phyloP scores from a whole-genome alignment of 2,888 invertebrate species.

The Folsomia manolachei region DNA sequence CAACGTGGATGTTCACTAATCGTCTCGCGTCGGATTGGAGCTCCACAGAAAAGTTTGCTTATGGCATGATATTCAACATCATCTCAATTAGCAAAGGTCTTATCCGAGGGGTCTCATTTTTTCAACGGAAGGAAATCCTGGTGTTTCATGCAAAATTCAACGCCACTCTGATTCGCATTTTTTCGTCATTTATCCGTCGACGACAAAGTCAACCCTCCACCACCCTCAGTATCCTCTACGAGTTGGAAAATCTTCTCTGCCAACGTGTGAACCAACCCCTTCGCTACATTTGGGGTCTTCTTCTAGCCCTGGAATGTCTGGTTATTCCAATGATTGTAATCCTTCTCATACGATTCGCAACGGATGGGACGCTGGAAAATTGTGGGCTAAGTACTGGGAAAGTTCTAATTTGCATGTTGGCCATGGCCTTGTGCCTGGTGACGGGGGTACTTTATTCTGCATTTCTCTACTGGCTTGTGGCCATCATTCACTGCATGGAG shows the following conservation, averaged over 20 bases:
- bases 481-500: background rate
- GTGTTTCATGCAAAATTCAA: background rate
- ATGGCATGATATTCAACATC: constrained; percentile 4
- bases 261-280: background rate
- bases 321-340: background rate
- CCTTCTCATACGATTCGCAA: background rate
- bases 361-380: background rate
- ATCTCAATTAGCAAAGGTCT: background rate
- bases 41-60: constrained; percentile 5
- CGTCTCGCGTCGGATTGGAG: background rate
- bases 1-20: background rate
- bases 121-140: background rate
- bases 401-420: background rate
- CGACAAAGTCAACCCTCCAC: background rate
- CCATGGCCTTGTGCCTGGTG: background rate
- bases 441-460: background rate
- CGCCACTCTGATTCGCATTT: background rate
- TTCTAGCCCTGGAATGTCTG: background rate
- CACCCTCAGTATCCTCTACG: background rate
- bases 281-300: background rate
- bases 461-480: constrained; percentile 1
- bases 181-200: background rate
- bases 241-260: background rate
- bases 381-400: background rate
- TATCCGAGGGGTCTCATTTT: background rate